Base-by-base conservation (phyloP, 2,113 vertebrate genomes). In the Microcebus murinus region DNA sequence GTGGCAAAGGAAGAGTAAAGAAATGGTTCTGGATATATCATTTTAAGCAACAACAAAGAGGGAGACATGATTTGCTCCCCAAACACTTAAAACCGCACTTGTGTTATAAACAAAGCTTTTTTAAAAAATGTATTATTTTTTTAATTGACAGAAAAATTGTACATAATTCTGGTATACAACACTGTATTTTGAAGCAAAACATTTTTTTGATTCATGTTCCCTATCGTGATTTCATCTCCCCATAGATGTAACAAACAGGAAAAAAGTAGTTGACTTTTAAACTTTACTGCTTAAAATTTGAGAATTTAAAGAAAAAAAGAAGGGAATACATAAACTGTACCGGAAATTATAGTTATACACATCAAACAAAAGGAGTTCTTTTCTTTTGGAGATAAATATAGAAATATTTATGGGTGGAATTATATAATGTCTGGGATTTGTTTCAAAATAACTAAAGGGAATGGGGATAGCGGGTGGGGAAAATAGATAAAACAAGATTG, bases 371-470 rank as follows among this genome's bases (percentile, higher is more conserved):
- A 90, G 17, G 13, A 13, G 11, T 74, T 48, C 42, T 63, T 82
- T 52, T 55, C 9, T 79, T 91, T 42, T 65, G 55, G 36, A 87
- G 45, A 87, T 6, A 85, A 63, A 73, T 29, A 86, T 6, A 61
- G 17, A 31, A 74, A 68, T 59, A 73, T 17, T 57, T 27, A 88
- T 68, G 52, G 15, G 7, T 55, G 20, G 81, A 92, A 73, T 73
- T 65, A 65, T 36, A 73, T 61, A 91, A 94, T 68, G 42, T 68
- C 39, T 96, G 61, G 25, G 68, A 50, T 61, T 85, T 84, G 50
- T 15, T 84, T 89, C 79, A 93, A 91, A 93, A 70, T 93, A 45
- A 92, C n/a, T 55, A n/a, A 81, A 63, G 34, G 12, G 17, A 21
- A 31, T 18, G 67, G 14, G 67, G 25, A 45, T 14, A 82, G 6